These are phyloP conservation scores for Danionella cerebrum DNA, from an alignment of 2,113 vertebrate genomes.

Conservation along the genomic window DNA sequence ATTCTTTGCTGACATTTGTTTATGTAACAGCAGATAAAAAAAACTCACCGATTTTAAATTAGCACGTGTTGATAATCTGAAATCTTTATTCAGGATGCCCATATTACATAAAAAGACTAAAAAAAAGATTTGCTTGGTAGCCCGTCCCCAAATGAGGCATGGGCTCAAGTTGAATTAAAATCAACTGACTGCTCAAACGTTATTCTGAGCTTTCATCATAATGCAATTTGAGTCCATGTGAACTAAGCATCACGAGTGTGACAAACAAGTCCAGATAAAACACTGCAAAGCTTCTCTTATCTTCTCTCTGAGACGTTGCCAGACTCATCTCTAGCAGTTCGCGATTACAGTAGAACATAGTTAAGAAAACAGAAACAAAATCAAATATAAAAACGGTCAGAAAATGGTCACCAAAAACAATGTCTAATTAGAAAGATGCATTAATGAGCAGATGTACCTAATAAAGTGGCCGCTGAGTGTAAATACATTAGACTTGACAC, in stretches of 20 bases:
- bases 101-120: no score
- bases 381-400: no score
- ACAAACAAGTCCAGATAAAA: conserved; percentile 28
- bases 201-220: conserved; percentile 37
- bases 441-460: no score
- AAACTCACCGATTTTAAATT: background rate
- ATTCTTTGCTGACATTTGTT: background rate
- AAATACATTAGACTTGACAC: no score
- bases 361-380: no score
- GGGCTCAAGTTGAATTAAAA: conserved; percentile 43
- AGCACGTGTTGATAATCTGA: no score
- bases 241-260: conserved; percentile 40
- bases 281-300: conserved; percentile 8
- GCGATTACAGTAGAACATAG: no score
- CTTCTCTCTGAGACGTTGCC: conserved; percentile 8
- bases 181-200: conserved; percentile 52
- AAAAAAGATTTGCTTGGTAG: background rate
- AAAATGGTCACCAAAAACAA: no score
- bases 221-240: conserved; percentile 49
- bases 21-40: background rate
- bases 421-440: no score
- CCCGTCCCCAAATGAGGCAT: background rate
- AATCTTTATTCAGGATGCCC: no score
- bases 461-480: no score
- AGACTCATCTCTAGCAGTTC: background rate